Base-by-base conservation (phyloP, 2,797 vertebrate species). In the Sebastes oblongus region DNA sequence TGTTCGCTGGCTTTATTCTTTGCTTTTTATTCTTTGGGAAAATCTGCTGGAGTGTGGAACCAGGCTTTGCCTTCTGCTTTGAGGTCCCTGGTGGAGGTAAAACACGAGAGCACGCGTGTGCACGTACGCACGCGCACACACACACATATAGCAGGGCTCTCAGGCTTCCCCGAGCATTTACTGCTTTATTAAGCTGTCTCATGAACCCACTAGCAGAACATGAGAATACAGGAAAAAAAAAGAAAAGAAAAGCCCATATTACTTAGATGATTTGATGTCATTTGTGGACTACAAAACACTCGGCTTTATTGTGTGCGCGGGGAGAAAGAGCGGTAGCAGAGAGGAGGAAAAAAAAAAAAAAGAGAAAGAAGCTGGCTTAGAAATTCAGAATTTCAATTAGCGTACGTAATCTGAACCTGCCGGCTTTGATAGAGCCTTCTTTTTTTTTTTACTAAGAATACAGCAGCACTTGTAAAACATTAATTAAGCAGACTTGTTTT, bases 341-440 rank as follows among this genome's bases (percentile, higher is more conserved):
- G 78, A 20, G 20, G 8, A 52, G 20, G 12, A 36, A 36, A 36
- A 39, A 39, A 39, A 39, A 39, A 39, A 39, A 56, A 83, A 90
- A 90, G 39, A 42, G 6, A 90, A 86, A 86, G 84, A 84, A 88
- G 88, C 90, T 92, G 89, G 91, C 91, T 95, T 91, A 92, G 70
- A 95, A 94, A 91, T 93, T 93, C 94, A 86, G 94, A 93, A 95
- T 96, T 96, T 96, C 95, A 96, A 95, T 96, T 96, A 95, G 95
- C 85, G 88, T 89, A 88, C 87, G 94, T 95, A 95, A 96, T 95
- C 94, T 92, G 94, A 96, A 95, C 94, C 94, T 94, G 93, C 91
- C 80, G 88, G 87, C 94, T 95, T 96, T 96, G 94, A 95, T 95
- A 92, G 92, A 91, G 92, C 77, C 88, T 86, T 94, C 93, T 92